phyloP scores from a whole-genome alignment of 92 coral and sea anemone genomes.

The Palythoa caribaeorum region DNA sequence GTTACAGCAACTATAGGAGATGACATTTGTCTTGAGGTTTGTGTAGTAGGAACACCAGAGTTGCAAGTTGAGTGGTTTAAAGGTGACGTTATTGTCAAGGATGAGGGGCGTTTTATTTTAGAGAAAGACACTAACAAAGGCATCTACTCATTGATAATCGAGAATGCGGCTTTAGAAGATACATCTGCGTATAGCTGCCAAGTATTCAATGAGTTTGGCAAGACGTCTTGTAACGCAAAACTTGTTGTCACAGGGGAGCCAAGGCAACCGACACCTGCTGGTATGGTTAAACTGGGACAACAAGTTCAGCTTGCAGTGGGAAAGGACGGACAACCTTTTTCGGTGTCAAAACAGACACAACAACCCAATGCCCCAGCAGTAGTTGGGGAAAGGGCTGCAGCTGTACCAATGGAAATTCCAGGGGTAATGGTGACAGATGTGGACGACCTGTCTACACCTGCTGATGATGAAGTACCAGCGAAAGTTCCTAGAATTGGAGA shows the following conservation, averaged over 20 bases:
- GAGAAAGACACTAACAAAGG: slow-evolving; percentile 77
- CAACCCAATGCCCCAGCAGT: background rate
- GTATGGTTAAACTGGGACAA: slow-evolving; percentile 43
- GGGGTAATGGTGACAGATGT: slow-evolving; percentile 30
- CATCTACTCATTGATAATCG: slow-evolving; percentile 69
- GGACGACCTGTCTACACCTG: slow-evolving; percentile 2
- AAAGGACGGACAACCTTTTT: slow-evolving; percentile 34
- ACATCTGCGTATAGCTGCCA: slow-evolving; percentile 72
- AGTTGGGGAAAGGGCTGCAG: background rate
- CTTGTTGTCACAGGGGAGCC: slow-evolving; percentile 64
- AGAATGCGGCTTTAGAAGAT: slow-evolving; percentile 64
- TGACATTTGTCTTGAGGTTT: slow-evolving; percentile 68
- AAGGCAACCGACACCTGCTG: slow-evolving; percentile 37
- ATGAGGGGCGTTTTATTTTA: slow-evolving; percentile 75
- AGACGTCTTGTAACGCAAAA: slow-evolving; percentile 76
- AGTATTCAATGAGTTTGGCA: slow-evolving; percentile 66
- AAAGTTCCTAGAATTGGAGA: slow-evolving; percentile 42
- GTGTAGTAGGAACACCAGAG: slow-evolving; percentile 74
- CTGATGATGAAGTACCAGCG: slow-evolving; percentile 39
- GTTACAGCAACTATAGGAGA: slow-evolving; percentile 73
- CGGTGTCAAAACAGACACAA: background rate
- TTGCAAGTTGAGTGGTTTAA: slow-evolving; percentile 85
- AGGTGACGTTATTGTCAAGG: slow-evolving; percentile 65
- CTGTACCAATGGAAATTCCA: slow-evolving; percentile 40
- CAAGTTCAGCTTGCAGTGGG: slow-evolving; percentile 36